A percentile compares a stretch with the other conserved stretches of the same genome.
These are phyloP conservation scores for Platysternon megacephalum DNA, from an alignment of 2,113 vertebrate genomes.

Conservation along the genomic window DNA sequence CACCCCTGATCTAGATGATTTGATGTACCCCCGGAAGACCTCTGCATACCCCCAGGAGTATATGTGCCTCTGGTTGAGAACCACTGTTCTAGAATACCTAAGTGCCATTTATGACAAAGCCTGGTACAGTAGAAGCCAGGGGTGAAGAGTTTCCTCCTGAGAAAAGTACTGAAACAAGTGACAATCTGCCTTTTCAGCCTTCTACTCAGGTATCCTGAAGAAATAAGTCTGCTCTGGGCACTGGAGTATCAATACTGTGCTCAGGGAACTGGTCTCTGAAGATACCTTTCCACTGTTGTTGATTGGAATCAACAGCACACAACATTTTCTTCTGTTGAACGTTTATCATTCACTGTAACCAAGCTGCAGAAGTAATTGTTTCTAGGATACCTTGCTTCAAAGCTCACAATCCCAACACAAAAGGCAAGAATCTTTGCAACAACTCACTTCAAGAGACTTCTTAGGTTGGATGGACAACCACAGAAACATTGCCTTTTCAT, in stretches of 20 bases:
- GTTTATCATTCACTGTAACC: accelerated
- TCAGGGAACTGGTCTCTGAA: not conserved
- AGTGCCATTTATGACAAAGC: not conserved
- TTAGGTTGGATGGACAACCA: not conserved
- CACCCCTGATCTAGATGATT: no score
- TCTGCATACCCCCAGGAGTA: no score
- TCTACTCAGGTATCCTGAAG: not conserved
- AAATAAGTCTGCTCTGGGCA: not conserved
- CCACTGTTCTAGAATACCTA: not conserved
- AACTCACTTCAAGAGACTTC: not conserved
- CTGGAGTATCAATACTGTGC: accelerated
- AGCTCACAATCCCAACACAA: not conserved
- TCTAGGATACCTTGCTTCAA: not conserved
- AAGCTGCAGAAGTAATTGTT: not conserved
- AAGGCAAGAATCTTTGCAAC: accelerated
- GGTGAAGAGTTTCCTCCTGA: not conserved
- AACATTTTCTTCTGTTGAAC: not conserved
- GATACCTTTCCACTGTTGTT: not conserved
- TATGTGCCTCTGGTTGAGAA: no score
- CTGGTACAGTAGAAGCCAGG: not conserved
- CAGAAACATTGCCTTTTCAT: not conserved
- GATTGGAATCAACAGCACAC: accelerated
- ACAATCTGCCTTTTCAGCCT: not conserved
- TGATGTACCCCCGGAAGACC: no score
- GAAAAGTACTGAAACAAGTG: not conserved